Conservation (phyloP, 2,888 invertebrate species). For the Brachylomia viminalis region DNA sequence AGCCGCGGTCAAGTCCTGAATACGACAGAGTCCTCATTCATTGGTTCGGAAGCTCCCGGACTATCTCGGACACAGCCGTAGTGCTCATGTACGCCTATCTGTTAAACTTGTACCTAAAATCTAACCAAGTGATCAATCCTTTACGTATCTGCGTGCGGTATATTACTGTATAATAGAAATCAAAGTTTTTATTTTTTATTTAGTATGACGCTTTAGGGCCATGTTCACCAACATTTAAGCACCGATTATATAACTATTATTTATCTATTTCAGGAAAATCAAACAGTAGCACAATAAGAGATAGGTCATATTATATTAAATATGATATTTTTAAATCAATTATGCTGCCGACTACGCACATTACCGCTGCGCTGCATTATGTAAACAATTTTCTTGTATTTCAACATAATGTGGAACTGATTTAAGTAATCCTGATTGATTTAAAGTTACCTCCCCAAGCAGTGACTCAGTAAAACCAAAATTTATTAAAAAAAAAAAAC, state of each 20-base stretch:
- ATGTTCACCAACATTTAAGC: background rate
- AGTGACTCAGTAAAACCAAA: background rate
- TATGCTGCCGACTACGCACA: too few relatives aligned
- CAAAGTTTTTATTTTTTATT: background rate
- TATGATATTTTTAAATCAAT: too few relatives aligned
- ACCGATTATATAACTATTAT: too few relatives aligned
- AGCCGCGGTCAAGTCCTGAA: conserved; percentile 48
- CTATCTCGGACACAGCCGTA: conserved; percentile 29
- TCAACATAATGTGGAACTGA: background rate
- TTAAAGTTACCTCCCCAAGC: background rate
- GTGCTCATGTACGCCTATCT: conserved; percentile 18
- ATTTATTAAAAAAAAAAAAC: too few relatives aligned
- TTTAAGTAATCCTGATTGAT: background rate
- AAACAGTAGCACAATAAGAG: too few relatives aligned
- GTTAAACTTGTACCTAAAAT: conserved; percentile 19
- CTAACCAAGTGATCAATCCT: conserved; percentile 25
- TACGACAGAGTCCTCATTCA: conserved; percentile 53
- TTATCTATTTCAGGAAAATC: too few relatives aligned
- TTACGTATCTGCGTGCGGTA: background rate
- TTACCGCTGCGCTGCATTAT: too few relatives aligned
- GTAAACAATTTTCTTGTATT: background rate
- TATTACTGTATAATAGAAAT: background rate
- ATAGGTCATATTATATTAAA: too few relatives aligned
- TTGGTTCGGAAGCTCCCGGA: conserved; percentile 39
- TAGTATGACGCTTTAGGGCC: background rate